These are phyloP conservation scores for Diaperis boleti DNA, from an alignment of 2,888 invertebrate species.

Conservation along the genomic window DNA sequence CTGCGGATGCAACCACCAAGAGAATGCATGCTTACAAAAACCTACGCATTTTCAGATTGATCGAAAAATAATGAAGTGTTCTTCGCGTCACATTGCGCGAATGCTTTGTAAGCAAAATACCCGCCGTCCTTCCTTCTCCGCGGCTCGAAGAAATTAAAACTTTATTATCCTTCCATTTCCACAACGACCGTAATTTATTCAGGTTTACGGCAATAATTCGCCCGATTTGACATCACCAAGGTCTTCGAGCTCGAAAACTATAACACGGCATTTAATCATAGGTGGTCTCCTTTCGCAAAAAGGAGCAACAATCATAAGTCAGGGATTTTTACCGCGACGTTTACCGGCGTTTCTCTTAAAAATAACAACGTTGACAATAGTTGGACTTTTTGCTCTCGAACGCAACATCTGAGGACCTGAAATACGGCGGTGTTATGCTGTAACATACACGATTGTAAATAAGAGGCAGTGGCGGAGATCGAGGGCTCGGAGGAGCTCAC, in stretches of 20 bases:
- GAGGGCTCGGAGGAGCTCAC: no score
- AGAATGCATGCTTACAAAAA: no score
- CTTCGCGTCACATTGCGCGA: no score
- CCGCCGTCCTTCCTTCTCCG: background rate
- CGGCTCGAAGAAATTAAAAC: constrained; percentile 2
- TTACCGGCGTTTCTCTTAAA: constrained; percentile 55
- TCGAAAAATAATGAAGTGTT: no score
- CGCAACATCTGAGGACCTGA: constrained; percentile 16
- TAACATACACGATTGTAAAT: constrained; percentile 45
- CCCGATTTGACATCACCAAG: constrained; percentile 14
- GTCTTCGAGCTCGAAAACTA: constrained; percentile 33
- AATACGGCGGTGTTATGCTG: constrained; percentile 38
- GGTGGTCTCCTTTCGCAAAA: constrained; percentile 57
- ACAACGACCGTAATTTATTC: constrained; percentile 6
- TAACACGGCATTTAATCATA: constrained; percentile 54
- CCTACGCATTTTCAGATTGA: no score
- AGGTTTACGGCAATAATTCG: constrained; percentile 10
- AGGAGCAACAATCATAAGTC: constrained; percentile 55
- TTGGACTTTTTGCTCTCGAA: constrained; percentile 51
- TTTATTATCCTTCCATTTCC: constrained; percentile 8
- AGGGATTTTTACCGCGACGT: constrained; percentile 54
- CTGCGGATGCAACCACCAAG: no score
- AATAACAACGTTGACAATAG: constrained; percentile 58
- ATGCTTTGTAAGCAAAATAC: no score
- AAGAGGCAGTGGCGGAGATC: no score